Percentiles rank a stretch among this genome's conserved stretches.
Conservation (phyloP, 2,797 vertebrate species). For the Sebastes melanostomus region DNA sequence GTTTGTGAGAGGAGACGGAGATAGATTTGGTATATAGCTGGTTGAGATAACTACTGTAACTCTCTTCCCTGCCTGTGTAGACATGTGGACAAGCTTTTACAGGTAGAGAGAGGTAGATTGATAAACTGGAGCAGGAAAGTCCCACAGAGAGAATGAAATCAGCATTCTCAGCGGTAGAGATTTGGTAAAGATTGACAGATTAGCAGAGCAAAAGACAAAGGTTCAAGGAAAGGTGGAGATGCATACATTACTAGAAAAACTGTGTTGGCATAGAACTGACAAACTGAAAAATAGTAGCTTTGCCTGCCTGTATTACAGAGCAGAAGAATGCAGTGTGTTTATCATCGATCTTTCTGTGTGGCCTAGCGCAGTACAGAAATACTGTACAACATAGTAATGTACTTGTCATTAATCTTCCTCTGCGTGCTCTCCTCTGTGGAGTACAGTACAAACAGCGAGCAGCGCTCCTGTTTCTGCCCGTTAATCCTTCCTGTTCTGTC, state of each 20-base stretch:
- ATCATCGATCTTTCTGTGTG: slow-evolving; percentile 57
- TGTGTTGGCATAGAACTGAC: slow-evolving; percentile 31
- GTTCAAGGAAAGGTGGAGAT: slow-evolving; percentile 27
- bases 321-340: slow-evolving; percentile 43
- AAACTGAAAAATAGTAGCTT: slow-evolving; percentile 42
- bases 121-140: slow-evolving; percentile 39
- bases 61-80: slow-evolving; percentile 7
- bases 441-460: slow-evolving; percentile 41
- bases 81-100: slow-evolving; percentile 10
- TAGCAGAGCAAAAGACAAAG: slow-evolving; percentile 49
- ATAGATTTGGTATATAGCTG: not conserved
- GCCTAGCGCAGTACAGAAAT: slow-evolving; percentile 33
- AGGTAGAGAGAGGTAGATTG: slow-evolving; percentile 10
- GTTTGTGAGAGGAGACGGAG: slow-evolving; percentile 4
- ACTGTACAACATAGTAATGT: slow-evolving; percentile 39
- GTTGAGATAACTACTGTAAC: slow-evolving; percentile 2
- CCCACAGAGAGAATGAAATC: slow-evolving; percentile 39
- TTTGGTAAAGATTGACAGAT: slow-evolving; percentile 58
- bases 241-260: slow-evolving; percentile 32
- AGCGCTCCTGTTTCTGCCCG: not conserved
- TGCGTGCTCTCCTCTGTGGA: slow-evolving; percentile 13
- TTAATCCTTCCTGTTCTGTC: slow-evolving; percentile 42
- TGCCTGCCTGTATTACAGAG: slow-evolving; percentile 29
- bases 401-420: slow-evolving; percentile 67
- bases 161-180: slow-evolving; percentile 27